phyloP scores from a whole-genome alignment of 2,797 vertebrate species.

The Scyliorhinus canicula region DNA sequence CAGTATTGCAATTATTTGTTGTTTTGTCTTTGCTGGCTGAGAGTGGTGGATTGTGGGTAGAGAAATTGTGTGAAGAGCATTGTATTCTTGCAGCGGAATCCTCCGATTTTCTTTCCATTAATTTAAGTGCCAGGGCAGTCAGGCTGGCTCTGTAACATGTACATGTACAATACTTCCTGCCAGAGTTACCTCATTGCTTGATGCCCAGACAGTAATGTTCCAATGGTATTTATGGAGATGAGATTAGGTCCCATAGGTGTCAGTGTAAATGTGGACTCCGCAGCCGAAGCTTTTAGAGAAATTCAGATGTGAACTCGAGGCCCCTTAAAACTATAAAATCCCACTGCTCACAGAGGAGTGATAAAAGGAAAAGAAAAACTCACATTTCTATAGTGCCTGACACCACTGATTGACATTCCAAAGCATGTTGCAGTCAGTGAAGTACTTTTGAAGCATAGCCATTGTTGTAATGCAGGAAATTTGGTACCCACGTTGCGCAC shows the following conservation, averaged over 20 bases:
- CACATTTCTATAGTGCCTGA: too few species aligned
- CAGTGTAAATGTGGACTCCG: not conserved
- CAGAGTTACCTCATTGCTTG: not conserved
- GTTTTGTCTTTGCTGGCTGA: not conserved
- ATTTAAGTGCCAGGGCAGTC: too few species aligned
- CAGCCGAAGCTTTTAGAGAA: not conserved
- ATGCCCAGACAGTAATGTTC: not conserved
- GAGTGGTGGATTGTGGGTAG: not conserved
- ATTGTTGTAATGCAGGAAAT: too few species aligned
- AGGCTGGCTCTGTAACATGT: not conserved
- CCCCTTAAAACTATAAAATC: not conserved
- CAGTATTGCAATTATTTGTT: not conserved
- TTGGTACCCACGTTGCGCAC: too few species aligned
- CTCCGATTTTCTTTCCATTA: not conserved
- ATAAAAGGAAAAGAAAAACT: too few species aligned
- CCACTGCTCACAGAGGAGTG: not conserved
- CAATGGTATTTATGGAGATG: not conserved
- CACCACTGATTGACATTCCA: too few species aligned
- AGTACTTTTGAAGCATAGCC: too few species aligned
- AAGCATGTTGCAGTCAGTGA: too few species aligned
- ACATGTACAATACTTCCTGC: not conserved
- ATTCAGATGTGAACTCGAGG: not conserved
- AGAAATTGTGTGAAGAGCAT: not conserved
- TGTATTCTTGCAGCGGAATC: not conserved
- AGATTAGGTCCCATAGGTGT: not conserved